Base-by-base conservation (phyloP, 35 echinoderm and acorn worm species). In the Anneissia japonica region DNA sequence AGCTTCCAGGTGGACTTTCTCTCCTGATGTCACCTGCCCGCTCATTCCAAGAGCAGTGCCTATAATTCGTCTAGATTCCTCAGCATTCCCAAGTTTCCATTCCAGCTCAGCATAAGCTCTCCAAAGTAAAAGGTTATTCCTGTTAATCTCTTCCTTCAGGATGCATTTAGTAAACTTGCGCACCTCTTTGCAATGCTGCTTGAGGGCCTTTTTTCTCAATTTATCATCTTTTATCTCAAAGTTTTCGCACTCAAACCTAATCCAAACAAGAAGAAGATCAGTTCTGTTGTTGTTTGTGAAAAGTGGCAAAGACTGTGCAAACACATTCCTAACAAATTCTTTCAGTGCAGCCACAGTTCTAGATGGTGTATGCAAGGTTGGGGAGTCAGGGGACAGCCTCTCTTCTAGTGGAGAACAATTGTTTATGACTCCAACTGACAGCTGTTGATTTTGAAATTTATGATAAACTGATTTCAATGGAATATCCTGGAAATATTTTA, bases 61-160 rank as follows among this genome's bases (percentile, higher is more conserved):
- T 72, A 99, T 86, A 17, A 99, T 88, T 79, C 86, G 84, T 32
- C 84, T 37, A 4, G 89, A 76, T 77, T 99, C 96, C 17, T 85
- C 73, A 12, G 28, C n/a, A 31, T 94, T 99, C 11, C 87, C 89
- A 77, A 89, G 64, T 11, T 74, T 32, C 86, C 92, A 89, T 82
- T 99, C 96, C 91, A 89, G 94, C 39, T 64, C 76, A 30, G 92
- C 92, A 86, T 88, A 91, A 28, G 83, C 82, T 46, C 89, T 89
- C 96, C 96, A 94, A 31, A 94, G 79, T 23, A 38, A 26, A 17
- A 99, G 41, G 74, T 99, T 93, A 81, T 94, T 94, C 26, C 92
- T 78, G 77, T 99, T 94, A 34, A 77, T 38, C 74, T 91, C 92
- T 51, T 86, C 64, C 46, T 89, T 75, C 31, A 94, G 55, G 14